Percentiles rank a stretch among this genome's conserved stretches.
phyloP scores from a whole-genome alignment of 2,113 vertebrate species.

The Zapornia atra region DNA sequence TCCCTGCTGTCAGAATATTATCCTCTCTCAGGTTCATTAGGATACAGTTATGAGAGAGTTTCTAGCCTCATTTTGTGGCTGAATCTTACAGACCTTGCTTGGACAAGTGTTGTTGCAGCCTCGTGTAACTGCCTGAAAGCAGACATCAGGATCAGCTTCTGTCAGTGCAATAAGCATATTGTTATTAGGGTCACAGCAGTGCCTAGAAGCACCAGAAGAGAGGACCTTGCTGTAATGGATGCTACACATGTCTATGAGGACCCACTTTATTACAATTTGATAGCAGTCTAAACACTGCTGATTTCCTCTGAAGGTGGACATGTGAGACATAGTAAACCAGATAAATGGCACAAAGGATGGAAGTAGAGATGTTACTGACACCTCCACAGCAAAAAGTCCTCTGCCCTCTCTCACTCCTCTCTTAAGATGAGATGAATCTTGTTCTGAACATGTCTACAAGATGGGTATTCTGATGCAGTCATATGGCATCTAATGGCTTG shows the following conservation, averaged over 20 bases:
- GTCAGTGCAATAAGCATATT: background rate
- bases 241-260: background rate
- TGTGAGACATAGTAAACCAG: accelerated
- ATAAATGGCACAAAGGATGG: background rate
- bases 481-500: background rate
- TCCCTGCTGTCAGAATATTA: background rate
- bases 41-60: background rate
- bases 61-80: background rate
- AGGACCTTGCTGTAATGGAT: background rate
- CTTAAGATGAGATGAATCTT: accelerated
- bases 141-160: background rate
- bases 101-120: background rate
- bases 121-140: background rate
- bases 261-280: background rate
- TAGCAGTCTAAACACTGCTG: background rate
- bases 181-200: background rate
- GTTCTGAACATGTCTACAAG: accelerated
- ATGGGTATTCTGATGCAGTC: background rate
- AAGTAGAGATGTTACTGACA: background rate
- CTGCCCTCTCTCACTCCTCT: background rate
- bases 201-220: background rate
- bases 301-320: background rate
- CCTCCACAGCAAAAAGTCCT: background rate
- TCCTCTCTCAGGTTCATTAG: background rate
- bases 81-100: background rate